Percentiles rank a stretch among this genome's conserved stretches.
phyloP scores from a whole-genome alignment of 2,888 invertebrate genomes.

The Lithophane socia region DNA sequence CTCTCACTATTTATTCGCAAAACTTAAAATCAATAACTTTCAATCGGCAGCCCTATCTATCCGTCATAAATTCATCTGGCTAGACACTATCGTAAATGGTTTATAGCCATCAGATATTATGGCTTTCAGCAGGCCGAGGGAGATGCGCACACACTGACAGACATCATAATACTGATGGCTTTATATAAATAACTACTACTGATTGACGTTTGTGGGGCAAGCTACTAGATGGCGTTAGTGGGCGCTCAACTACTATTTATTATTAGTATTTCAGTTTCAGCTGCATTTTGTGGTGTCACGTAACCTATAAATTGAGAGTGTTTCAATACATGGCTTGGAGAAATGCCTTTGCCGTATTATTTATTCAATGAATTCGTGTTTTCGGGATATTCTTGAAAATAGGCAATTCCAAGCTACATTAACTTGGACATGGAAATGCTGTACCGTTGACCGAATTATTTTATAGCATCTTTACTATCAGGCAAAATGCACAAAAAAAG shows the following conservation, averaged over 20 bases:
- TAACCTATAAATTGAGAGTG: constrained; percentile 46
- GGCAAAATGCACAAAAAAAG: neutral
- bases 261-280: constrained; percentile 46
- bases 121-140: constrained; percentile 70
- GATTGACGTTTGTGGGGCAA: constrained; percentile 36
- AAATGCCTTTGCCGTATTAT: constrained; percentile 32
- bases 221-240: constrained; percentile 55
- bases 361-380: constrained; percentile 46
- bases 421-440: neutral
- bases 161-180: constrained; percentile 58
- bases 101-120: constrained; percentile 80
- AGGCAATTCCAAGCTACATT: neutral
- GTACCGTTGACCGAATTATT: neutral
- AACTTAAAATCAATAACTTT: constrained; percentile 52
- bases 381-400: constrained; percentile 5
- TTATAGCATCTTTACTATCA: neutral
- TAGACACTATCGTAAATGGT: constrained; percentile 82
- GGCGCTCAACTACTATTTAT: constrained; percentile 23
- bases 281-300: constrained; percentile 54
- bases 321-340: constrained; percentile 47
- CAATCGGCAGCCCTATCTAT: constrained; percentile 60
- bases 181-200: constrained; percentile 48
- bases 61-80: constrained; percentile 77
- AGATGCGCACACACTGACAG: constrained; percentile 61
- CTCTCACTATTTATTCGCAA: neutral